phyloP scores from a whole-genome alignment of 2,888 invertebrate species.

The Nephrotoma flavescens region DNA sequence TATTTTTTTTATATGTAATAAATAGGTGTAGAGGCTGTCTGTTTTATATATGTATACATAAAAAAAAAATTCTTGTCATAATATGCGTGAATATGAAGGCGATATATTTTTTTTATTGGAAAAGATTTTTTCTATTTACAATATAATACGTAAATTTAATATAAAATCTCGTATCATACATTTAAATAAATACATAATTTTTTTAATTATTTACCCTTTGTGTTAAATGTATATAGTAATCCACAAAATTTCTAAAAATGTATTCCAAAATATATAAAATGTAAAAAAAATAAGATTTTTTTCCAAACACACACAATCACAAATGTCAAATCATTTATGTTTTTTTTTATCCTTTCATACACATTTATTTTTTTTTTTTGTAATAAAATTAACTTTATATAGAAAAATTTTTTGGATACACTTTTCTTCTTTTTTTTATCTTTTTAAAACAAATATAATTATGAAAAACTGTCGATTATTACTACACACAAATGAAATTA shows the following conservation, averaged over 20 bases:
- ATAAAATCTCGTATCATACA: neutral
- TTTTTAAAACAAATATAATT: neutral
- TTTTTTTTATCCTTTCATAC: conserved; percentile 3
- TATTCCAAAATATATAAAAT: neutral
- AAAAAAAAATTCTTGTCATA: neutral
- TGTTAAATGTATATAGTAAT: neutral
- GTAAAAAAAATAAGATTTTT: neutral
- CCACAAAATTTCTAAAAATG: neutral
- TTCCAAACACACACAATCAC: conserved; percentile 1
- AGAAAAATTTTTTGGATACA: neutral
- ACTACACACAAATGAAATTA: neutral
- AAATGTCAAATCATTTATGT: conserved; percentile 5
- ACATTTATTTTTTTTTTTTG: neutral
- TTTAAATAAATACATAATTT: neutral
- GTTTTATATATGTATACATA: neutral
- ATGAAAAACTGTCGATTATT: neutral
- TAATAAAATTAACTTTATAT: neutral
- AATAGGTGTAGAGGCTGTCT: neutral
- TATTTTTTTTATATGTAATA: neutral
- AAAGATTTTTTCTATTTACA: neutral
- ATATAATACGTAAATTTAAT: neutral
- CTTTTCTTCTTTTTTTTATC: neutral
- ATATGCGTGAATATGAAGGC: conserved; percentile 4
- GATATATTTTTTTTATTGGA: neutral
- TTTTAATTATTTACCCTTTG: neutral